Evolutionary conservation across 23 tunicate genomes (phyloP), one percentile per base, ranked within the genome.

Genomic region (Botrylloides violaceus): DNA sequence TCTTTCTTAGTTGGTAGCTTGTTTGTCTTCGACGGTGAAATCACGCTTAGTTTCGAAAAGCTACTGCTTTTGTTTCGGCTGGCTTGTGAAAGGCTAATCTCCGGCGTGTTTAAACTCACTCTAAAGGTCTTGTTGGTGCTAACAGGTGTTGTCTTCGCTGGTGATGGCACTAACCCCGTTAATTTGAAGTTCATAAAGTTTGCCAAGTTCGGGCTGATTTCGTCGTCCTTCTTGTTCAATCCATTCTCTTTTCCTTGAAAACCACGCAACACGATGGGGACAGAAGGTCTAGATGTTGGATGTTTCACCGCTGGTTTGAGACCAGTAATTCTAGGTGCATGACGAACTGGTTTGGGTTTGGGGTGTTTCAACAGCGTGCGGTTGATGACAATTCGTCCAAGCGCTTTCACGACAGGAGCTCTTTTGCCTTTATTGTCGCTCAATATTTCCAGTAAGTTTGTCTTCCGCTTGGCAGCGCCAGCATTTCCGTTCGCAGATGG

Each of bases 141-240:
- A 24, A 28, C 20, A 1, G 20, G 49, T 6, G 26, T 31, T 60
- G 65, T 25, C n/a, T 68, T 68, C 20, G 37, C 29, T 5, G 74
- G 57, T 20, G 56, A 37, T 22, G 56, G 56, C 26, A 68, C 74
- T 20, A 68, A 20, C 21, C 58, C 37, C 4, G 56, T 32, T 12
- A 68, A 36, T 37, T 43, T 68, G 56, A 68, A 68, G 37, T 68
- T 68, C 74, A 68, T 68, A 26, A 68, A 68, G n/a, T 28, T 68
- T 0, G 74, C 56, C 43, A 68, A 30, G 37, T 68, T 68, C 23
- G 26, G 21, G 56, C 74, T 37, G 57, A 37, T 43, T 19, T 68
- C 74, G 28, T 37, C 74, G 1, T 68, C 58, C 37, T 37, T 43
- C 31, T 68, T 68, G 0, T 37, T 2, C 18, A 20, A 23, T 19